Evolutionary conservation across 2,113 vertebrate species (phyloP), one percentile per base, ranked within the genome.

Genomic region (Verasper variegatus): DNA sequence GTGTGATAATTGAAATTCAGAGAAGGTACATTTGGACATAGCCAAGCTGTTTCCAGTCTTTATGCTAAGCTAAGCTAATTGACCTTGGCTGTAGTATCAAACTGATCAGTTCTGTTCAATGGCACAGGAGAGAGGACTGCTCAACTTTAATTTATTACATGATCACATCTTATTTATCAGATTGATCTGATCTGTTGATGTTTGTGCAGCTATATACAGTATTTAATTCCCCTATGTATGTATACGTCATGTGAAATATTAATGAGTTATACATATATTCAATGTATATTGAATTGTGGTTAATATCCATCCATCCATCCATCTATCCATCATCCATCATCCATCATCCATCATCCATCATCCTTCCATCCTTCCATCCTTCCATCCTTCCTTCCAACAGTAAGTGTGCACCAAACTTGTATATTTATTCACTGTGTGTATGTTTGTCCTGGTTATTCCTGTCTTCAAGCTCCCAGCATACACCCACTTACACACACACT

Each of bases 361-460:
- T 31, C 31, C 54, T 3, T 55, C n/a, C 21, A 9, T 23, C 9
- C 21, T 1, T 23, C 20, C 20, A 24, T 55, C n/a, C 31, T 7
- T 1, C 31, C 6, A 31, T 31, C 6, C 54, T 55, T 55, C 54
- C 55, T 56, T 56, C 55, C 3, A 31, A 42, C 14, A 57, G 60
- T 56, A 56, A 64, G 52, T 80, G 71, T 24, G 18, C 0, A 8
- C 6, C 45, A 24, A 63, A 64, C 26, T 64, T 6, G 15, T 1
- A 65, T 52, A 17, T 60, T 55, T 23, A 55, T 9, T 55, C 52
- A 31, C 31, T 31, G 31, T 21, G 52, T 55, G 17, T 52, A 12
- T 55, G 52, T 54, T 26, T 59, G 24, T 61, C 37, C 62, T 68
- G 63, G 51, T 73, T 57, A 60, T 40, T 63, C 58, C 13, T 47